These are phyloP conservation scores for Myiopsitta monachus DNA, from an alignment of 2,113 vertebrate species.

Conservation along the genomic window DNA sequence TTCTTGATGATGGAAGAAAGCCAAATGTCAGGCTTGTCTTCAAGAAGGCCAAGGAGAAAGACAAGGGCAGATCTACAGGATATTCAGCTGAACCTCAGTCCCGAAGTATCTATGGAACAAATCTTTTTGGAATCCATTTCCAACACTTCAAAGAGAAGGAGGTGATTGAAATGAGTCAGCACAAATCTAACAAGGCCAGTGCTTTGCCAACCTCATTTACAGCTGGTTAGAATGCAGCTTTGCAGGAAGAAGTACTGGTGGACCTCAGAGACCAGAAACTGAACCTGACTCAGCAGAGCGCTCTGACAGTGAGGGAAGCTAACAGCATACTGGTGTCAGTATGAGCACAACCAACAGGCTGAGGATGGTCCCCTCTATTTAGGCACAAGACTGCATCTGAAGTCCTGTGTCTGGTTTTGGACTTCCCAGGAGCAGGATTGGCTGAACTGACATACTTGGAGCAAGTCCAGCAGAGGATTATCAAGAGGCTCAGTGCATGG, in stretches of 20 bases:
- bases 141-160: background rate
- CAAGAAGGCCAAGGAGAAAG: background rate
- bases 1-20: background rate
- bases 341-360: background rate
- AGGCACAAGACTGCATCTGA: background rate
- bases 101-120: background rate
- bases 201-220: background rate
- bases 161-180: background rate
- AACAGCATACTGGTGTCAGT: background rate
- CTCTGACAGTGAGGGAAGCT: background rate
- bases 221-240: background rate
- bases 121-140: background rate
- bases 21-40: background rate
- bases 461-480: background rate
- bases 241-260: background rate
- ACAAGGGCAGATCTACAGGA: background rate
- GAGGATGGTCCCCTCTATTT: background rate
- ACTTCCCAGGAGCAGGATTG: background rate
- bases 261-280: background rate
- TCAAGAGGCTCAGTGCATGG: background rate
- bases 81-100: background rate
- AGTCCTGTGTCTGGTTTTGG: background rate
- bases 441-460: background rate
- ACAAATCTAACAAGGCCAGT: background rate
- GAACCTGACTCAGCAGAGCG: background rate